Evolutionary conservation across 1,140 invertebrate genomes (phyloP), one percentile per base, ranked within the genome.

Genomic region (Thaumatotibia leucotreta): DNA sequence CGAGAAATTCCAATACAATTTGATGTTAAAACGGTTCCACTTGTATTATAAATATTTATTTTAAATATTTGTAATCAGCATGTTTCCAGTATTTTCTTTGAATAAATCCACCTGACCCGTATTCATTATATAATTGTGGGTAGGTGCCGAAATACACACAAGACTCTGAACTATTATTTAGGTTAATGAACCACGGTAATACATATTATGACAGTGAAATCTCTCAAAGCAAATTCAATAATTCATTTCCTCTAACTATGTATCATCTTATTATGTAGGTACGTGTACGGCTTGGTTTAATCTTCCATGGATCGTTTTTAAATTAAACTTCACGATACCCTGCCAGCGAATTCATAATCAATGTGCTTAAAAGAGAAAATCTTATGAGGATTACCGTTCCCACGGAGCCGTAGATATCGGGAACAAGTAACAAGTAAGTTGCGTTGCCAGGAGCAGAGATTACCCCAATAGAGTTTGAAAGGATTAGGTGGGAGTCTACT

Each of bases 401-500:
- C 64, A 35, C 45, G 61, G 61, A 32, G 65, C 58, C 61, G 69
- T 52, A 61, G 65, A 68, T 66, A 70, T 67, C 65, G 58, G 73
- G 31, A 63, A 67, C 58, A 54, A 54, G 50, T 54, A 70, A 66
- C 73, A 72, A 74, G 45, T 71, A 74, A 74, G 66, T 75, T 69
- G 65, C 68, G 50, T 54, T 54, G 63, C 67, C 61, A 67, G 58
- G 67, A 63, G 64, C 31, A 68, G 61, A 70, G 74, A 70, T 75
- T 75, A 75, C 70, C 24, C 63, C 58, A 66, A 75, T 72, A 75
- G 64, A 75, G 67, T 74, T 69, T 29, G 62, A 63, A 17, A 33
- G 69, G 72, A 68, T 74, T 74, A 74, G 54, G 23, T 61, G 35
- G 24, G 50, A 66, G 35, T 68, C 58, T 61, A 49, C 67, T 62